phyloP scores from a whole-genome alignment of 1,140 invertebrate species.

The Lithobius niger region DNA sequence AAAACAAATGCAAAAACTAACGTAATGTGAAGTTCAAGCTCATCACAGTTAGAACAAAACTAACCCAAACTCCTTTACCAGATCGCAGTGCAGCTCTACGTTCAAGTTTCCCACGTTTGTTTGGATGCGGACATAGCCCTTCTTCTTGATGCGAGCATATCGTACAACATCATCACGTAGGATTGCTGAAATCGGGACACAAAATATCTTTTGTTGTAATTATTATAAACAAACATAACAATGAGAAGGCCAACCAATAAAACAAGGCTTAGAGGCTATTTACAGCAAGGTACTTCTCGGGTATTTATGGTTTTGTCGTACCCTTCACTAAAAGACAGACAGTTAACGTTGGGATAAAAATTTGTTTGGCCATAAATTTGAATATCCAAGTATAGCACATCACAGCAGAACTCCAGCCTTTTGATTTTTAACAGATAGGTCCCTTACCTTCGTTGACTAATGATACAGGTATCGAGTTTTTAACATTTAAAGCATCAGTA shows the following conservation, averaged over 20 bases:
- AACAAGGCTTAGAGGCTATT: background rate
- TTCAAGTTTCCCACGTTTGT: conserved; percentile 88
- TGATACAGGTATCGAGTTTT: no score
- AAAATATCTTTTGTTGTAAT: background rate
- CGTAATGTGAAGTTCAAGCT: no score
- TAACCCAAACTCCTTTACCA: no score
- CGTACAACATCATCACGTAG: conserved; percentile 79
- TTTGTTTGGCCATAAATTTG: no score
- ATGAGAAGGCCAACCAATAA: background rate
- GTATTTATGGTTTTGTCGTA: background rate
- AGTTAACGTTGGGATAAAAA: no score
- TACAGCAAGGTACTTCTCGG: background rate
- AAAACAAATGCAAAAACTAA: no score
- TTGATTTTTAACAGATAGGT: no score
- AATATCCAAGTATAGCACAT: no score
- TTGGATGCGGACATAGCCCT: conserved; percentile 84
- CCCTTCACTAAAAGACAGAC: background rate
- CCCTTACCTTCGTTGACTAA: no score
- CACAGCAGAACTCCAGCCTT: no score
- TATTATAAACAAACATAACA: background rate
- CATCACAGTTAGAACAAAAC: no score
- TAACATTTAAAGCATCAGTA: no score
- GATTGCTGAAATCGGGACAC: conserved; percentile 44
- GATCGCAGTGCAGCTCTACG: conserved; percentile 84
- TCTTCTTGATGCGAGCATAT: conserved; percentile 88